Evolutionary conservation across 2,797 vertebrate genomes (phyloP).

Genomic region (Syngnathus acus): DNA sequence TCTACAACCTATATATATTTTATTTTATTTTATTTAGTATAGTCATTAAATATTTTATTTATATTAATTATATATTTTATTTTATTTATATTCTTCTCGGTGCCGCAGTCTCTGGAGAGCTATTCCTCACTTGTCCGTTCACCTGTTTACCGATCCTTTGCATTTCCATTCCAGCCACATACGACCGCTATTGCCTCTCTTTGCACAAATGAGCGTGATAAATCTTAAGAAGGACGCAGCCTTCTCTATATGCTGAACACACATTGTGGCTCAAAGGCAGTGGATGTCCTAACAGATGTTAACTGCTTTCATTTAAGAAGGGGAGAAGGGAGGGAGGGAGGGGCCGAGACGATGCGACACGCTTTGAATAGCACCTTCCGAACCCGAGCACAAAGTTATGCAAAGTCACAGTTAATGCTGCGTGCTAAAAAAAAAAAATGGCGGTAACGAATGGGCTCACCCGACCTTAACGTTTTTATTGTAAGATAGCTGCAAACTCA

Average conservation of each 20-base stretch:
- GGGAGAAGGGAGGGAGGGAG: neutral
- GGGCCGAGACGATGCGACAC: neutral
- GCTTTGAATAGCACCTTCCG: neutral
- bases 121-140: neutral
- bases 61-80: too few species aligned
- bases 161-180: slow-evolving; percentile 5
- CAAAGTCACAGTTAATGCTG: neutral
- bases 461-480: neutral
- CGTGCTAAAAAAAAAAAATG: neutral
- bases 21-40: too few species aligned
- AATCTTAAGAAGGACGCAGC: slow-evolving; percentile 5
- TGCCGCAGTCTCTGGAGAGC: neutral
- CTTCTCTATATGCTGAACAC: slow-evolving; percentile 5
- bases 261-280: slow-evolving; percentile 4
- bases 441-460: neutral
- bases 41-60: too few species aligned
- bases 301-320: slow-evolving; percentile 3
- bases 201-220: neutral
- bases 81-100: neutral
- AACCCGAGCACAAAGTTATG: neutral
- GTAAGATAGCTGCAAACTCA: neutral
- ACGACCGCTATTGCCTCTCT: neutral
- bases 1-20: neutral
- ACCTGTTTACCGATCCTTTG: slow-evolving; percentile 2
- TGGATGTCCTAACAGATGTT: slow-evolving; percentile 4